Conservation (phyloP, 2,113 vertebrate species). For the Zosterops hypoxanthus region DNA sequence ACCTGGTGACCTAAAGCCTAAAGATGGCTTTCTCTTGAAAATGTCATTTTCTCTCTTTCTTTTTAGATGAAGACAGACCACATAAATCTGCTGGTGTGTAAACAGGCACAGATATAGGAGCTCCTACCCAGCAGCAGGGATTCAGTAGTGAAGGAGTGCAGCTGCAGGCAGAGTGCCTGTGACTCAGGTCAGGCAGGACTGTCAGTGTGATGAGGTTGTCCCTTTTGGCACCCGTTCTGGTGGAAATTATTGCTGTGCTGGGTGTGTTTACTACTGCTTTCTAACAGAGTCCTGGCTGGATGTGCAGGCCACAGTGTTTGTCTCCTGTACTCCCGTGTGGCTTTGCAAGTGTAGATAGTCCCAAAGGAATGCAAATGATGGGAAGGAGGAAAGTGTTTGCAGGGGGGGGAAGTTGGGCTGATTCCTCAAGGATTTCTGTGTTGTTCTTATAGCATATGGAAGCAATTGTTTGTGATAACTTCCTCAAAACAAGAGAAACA, state of each 20-base stretch:
- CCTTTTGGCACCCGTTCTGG: neutral
- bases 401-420: neutral
- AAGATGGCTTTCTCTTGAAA: neutral
- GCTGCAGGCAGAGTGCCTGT: neutral
- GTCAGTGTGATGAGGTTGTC: neutral
- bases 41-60: neutral
- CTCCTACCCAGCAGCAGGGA: neutral
- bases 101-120: neutral
- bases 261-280: neutral
- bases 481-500: neutral
- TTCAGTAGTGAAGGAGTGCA: neutral
- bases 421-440: neutral
- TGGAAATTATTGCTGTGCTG: neutral
- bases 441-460: neutral
- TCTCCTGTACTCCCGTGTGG: neutral
- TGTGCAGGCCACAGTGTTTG: neutral
- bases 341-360: neutral
- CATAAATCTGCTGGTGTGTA: neutral
- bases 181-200: neutral
- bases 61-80: neutral
- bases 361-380: neutral
- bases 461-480: neutral
- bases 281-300: neutral
- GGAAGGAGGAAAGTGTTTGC: neutral
- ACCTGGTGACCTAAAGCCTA: neutral